These are phyloP conservation scores for Sipunculus nudus DNA, from an alignment of 2,888 invertebrate species.

Conservation along the genomic window DNA sequence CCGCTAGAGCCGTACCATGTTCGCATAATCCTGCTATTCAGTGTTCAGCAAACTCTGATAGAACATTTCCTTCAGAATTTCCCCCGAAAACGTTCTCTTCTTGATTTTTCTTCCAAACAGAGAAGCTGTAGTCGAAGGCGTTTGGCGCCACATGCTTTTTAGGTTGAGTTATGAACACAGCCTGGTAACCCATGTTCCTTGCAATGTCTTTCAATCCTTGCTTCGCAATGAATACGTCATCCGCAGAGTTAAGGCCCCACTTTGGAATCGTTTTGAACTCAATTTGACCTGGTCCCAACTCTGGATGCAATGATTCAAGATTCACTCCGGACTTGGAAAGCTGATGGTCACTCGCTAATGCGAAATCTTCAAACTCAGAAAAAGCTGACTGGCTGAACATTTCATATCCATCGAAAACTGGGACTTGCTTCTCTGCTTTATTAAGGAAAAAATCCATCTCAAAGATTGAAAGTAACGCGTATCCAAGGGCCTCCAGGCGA, in stretches of 20 bases:
- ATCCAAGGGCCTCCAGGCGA: conserved; percentile 8
- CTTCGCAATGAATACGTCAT: conserved; percentile 32
- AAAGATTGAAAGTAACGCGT: conserved; percentile 18
- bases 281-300: conserved; percentile 31
- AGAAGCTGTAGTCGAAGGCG: conserved; percentile 38
- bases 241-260: conserved; percentile 27
- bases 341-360: too few relatives aligned
- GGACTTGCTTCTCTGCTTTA: too few relatives aligned
- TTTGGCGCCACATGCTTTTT: conserved; percentile 5
- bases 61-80: background rate
- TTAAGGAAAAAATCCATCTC: conserved; percentile 34
- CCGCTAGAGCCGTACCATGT: conserved; percentile 33
- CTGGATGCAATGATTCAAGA: conserved; percentile 20
- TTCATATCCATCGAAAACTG: too few relatives aligned
- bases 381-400: too few relatives aligned
- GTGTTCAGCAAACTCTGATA: conserved; percentile 25
- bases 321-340: conserved; percentile 17
- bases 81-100: conserved; percentile 27
- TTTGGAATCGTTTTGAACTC: conserved; percentile 28
- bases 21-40: conserved; percentile 37
- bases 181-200: conserved; percentile 6
- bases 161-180: conserved; percentile 38
- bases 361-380: too few relatives aligned
- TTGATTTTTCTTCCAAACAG: conserved; percentile 30
- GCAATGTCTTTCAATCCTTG: conserved; percentile 35